Evolutionary conservation across 2,888 invertebrate species (phyloP).

Genomic region (Himalopsyche anomala): DNA sequence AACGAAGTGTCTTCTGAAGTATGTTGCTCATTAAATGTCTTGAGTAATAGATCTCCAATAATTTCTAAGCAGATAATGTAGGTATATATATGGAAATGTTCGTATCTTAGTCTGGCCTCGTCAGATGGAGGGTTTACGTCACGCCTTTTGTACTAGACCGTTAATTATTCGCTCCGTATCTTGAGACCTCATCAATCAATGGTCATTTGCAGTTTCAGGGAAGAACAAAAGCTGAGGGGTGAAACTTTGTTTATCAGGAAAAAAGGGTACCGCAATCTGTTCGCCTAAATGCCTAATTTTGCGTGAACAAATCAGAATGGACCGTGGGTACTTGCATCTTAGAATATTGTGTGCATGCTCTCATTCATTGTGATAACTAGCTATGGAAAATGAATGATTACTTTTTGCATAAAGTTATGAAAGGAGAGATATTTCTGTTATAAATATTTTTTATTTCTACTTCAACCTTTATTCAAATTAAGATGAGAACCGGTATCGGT

Average conservation of each 20-base stretch:
- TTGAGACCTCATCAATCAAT: conserved; percentile 61
- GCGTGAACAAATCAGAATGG: conserved; percentile 13
- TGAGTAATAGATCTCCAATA: too few relatives aligned
- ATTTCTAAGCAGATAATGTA: too few relatives aligned
- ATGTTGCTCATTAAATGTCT: too few relatives aligned
- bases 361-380: background rate
- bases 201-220: conserved; percentile 61
- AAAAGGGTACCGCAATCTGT: conserved; percentile 40
- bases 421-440: too few relatives aligned
- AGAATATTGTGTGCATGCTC: conserved; percentile 22
- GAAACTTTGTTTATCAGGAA: conserved; percentile 33
- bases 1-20: too few relatives aligned
- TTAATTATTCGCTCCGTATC: conserved; percentile 53
- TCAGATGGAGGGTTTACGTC: conserved; percentile 20
- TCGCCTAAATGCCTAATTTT: conserved; percentile 42
- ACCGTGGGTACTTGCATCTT: conserved; percentile 18
- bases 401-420: too few relatives aligned
- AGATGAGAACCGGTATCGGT: too few relatives aligned
- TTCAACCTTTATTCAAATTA: too few relatives aligned
- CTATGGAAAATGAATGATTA: background rate
- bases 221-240: conserved; percentile 16
- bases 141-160: conserved; percentile 36
- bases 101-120: background rate
- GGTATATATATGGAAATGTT: too few relatives aligned
- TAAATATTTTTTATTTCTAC: too few relatives aligned